Base-by-base conservation (phyloP, 2,888 invertebrate genomes). In the Hydraecia micacea region DNA sequence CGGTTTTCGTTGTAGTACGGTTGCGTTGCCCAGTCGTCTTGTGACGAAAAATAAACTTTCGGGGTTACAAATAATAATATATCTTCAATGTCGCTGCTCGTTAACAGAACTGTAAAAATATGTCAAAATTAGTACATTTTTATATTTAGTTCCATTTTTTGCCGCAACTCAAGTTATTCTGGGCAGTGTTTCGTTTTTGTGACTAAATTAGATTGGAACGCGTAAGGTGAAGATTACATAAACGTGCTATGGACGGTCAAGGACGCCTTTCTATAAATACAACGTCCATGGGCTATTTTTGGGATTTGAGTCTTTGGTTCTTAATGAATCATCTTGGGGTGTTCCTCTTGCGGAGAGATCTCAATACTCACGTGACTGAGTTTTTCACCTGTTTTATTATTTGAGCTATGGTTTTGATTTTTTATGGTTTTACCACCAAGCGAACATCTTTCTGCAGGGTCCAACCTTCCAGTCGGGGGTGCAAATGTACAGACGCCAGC, bases 201-300 rank as follows among this genome's bases (percentile, higher is more conserved):
- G 15, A 49, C 74, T 79, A 74, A 74, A 63, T 79, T 79, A 79
- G 75, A 68, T 28, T 1, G 79, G 79, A 68, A 82, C 79, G 81
- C 63, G 21, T 15, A 21, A 5, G 25, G 25, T 46, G 63, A 21
- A 55, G n/a, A 62, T 72, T 73, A 73, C 72, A 69, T 82, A 83
- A 58, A 46, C 15, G 49, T 25, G 69, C 46, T n/a, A 73, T 58
- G 36, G 5, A 25, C 66, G 84, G 79, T 79, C 82, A 83, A 75
- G 71, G 82, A 21, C 82, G 18, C 0, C 2, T 63, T 1, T 65
- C 60, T 18, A 1, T 39, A 70, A 73, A 83, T 79, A 83, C 32
- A 68, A n/a, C 25, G 60, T 46, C 49, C 36, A n/a, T 39, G 4
- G 2, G 11, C 21, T 83, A 83, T 79, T 79, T 66, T 36, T 65